Evolutionary conservation across 1,140 invertebrate genomes (phyloP).

Genomic region (Drosophila burlai): DNA sequence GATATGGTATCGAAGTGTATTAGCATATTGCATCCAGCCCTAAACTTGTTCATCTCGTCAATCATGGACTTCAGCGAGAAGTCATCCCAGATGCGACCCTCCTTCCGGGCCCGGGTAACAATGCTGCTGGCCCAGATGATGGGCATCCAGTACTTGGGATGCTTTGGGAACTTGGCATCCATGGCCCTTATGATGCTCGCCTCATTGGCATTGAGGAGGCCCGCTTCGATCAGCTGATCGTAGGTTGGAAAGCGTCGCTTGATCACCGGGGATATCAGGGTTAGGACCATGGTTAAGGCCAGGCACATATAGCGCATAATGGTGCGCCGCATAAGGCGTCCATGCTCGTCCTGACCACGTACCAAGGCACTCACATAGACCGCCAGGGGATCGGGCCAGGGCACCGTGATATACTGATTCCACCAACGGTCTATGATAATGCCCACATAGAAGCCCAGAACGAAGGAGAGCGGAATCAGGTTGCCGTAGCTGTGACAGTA

Average conservation of each 20-base stretch:
- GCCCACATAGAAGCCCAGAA: constrained; percentile 96
- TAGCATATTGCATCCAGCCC: constrained; percentile 92
- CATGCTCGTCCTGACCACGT: constrained; percentile 91
- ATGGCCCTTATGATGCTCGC: constrained; percentile 91
- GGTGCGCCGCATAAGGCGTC: constrained; percentile 94
- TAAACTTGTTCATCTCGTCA: constrained; percentile 95
- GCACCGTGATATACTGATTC: constrained; percentile 92
- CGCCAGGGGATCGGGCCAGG: constrained; percentile 93
- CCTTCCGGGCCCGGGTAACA: constrained; percentile 93
- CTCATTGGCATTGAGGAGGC: constrained; percentile 95
- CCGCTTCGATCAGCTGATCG: constrained; percentile 94
- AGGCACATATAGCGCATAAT: constrained; percentile 94
- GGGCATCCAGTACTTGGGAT: constrained; percentile 97
- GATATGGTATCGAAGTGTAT: constrained; percentile 96
- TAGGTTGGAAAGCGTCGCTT: constrained; percentile 96
- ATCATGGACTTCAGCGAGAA: constrained; percentile 96
- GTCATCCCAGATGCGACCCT: constrained; percentile 96
- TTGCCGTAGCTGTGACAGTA: constrained; percentile 93
- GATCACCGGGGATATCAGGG: constrained; percentile 94
- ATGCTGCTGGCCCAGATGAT: constrained; percentile 97
- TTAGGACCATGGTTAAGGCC: constrained; percentile 92
- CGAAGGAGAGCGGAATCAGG: constrained; percentile 93
- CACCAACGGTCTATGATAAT: constrained; percentile 97
- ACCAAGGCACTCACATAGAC: constrained; percentile 89
- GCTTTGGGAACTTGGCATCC: constrained; percentile 93